Evolutionary conservation across 2,888 invertebrate species (phyloP).

Genomic region (Pyrgus malvae): DNA sequence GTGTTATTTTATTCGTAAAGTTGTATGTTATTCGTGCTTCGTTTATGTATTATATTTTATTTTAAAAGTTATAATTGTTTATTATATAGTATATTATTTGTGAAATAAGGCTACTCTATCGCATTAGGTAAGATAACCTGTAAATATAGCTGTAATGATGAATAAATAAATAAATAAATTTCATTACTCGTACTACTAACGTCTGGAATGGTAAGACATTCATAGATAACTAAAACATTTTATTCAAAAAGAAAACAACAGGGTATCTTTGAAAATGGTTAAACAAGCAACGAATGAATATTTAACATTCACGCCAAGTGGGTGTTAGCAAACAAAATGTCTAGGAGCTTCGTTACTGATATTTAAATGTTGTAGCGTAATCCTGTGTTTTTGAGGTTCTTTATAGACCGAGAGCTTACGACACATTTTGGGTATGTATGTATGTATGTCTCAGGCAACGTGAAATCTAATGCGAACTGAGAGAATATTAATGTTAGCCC

Average conservation of each 20-base stretch:
- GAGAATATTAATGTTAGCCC: too few relatives aligned
- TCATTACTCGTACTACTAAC: too few relatives aligned
- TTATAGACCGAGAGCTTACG: too few relatives aligned
- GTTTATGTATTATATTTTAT: too few relatives aligned
- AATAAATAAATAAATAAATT: constrained; percentile 32
- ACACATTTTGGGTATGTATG: too few relatives aligned
- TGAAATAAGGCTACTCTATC: too few relatives aligned
- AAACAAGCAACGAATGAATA: constrained; percentile 19
- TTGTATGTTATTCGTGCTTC: too few relatives aligned
- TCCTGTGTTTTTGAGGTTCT: constrained; percentile 15
- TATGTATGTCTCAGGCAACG: too few relatives aligned
- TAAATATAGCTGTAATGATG: constrained; percentile 46
- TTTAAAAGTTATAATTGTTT: too few relatives aligned
- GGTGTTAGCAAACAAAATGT: constrained; percentile 17
- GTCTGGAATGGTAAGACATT: background rate
- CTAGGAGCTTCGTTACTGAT: constrained; percentile 27
- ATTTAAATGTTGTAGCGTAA: constrained; percentile 20
- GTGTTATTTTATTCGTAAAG: too few relatives aligned
- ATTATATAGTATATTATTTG: too few relatives aligned
- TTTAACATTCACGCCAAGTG: constrained; percentile 15
- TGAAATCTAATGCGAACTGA: too few relatives aligned
- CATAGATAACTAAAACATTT: background rate
- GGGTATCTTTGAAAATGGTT: constrained; percentile 9
- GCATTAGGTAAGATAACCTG: constrained; percentile 34
- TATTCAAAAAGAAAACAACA: background rate